Evolutionary conservation across 1,140 invertebrate genomes (phyloP).

Genomic region (Macrosteles quadrilineatus): DNA sequence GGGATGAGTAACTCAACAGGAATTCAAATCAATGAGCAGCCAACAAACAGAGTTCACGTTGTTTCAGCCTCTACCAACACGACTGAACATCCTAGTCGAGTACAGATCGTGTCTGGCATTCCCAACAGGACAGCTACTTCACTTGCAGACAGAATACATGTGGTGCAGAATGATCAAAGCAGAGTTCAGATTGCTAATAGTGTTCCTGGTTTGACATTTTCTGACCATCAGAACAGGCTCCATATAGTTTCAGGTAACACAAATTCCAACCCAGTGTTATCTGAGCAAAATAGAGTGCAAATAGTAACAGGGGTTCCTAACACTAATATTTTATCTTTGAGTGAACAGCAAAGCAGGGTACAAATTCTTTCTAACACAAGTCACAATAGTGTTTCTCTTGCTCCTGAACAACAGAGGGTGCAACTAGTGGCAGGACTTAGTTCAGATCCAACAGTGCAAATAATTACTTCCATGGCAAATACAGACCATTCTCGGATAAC

Average conservation of each 20-base stretch:
- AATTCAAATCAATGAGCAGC: constrained; percentile 32
- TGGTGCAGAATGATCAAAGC: constrained; percentile 27
- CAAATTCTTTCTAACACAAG: constrained; percentile 30
- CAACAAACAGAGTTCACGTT: constrained; percentile 31
- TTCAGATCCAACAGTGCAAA: constrained; percentile 30
- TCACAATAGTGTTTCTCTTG: constrained; percentile 27
- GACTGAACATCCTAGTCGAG: constrained; percentile 27
- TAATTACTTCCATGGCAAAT: constrained; percentile 30
- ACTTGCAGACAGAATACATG: constrained; percentile 9
- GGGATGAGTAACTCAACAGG: constrained; percentile 24
- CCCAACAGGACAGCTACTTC: constrained; percentile 16
- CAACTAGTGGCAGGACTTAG: constrained; percentile 24
- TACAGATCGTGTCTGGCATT: constrained; percentile 38
- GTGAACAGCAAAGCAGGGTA: constrained; percentile 28
- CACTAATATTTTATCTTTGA: constrained; percentile 25
- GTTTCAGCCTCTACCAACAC: constrained; percentile 21
- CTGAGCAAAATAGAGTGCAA: constrained; percentile 41
- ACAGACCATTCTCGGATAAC: background rate
- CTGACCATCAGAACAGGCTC: constrained; percentile 32
- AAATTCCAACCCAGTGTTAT: constrained; percentile 35
- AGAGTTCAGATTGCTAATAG: constrained; percentile 29
- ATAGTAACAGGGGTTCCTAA: constrained; percentile 38
- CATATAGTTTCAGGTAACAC: constrained; percentile 36
- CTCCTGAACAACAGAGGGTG: constrained; percentile 23
- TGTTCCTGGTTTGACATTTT: background rate